A percentile compares a stretch with the other conserved stretches of the same genome.
Conservation (phyloP, 2,113 vertebrate genomes). For the Galeopterus variegatus region DNA sequence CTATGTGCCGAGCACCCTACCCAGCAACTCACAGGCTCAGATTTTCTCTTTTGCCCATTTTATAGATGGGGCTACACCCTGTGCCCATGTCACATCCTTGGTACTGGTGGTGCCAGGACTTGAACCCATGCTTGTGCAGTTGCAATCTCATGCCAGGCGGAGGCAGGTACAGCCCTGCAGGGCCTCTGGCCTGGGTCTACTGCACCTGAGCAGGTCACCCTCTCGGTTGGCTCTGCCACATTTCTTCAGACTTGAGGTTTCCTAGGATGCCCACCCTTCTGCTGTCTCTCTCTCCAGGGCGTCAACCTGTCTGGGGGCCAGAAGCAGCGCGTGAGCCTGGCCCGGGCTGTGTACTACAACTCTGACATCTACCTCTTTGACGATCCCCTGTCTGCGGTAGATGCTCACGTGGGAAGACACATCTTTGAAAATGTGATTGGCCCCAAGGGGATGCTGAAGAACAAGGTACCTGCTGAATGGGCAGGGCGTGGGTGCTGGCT, state of each 20-base stretch:
- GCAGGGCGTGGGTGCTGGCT: accelerated
- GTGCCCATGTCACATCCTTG: neutral
- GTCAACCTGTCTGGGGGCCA: slow-evolving; percentile 98
- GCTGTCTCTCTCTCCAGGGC: slow-evolving; percentile 88
- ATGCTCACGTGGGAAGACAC: slow-evolving; percentile 97
- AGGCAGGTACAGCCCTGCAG: accelerated
- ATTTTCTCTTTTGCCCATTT: neutral
- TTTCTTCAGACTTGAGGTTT: accelerated
- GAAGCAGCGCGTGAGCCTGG: slow-evolving; percentile 97
- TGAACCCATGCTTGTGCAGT: accelerated
- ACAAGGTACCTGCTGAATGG: slow-evolving; percentile 88
- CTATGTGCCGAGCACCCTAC: accelerated
- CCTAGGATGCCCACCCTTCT: neutral
- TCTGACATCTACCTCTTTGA: slow-evolving; percentile 94
- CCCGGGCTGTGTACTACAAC: slow-evolving; percentile 94
- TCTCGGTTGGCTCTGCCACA: neutral
- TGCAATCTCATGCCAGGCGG: accelerated
- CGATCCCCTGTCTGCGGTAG: slow-evolving; percentile 96
- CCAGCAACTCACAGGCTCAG: neutral
- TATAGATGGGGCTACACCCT: neutral
- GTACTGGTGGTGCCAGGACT: neutral
- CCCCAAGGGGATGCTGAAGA: slow-evolving; percentile 94
- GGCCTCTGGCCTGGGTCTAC: accelerated
- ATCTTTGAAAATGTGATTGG: slow-evolving; percentile 97
- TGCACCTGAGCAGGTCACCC: accelerated